Conservation (phyloP, 1,140 invertebrate species). For the Leucophenga varia region DNA sequence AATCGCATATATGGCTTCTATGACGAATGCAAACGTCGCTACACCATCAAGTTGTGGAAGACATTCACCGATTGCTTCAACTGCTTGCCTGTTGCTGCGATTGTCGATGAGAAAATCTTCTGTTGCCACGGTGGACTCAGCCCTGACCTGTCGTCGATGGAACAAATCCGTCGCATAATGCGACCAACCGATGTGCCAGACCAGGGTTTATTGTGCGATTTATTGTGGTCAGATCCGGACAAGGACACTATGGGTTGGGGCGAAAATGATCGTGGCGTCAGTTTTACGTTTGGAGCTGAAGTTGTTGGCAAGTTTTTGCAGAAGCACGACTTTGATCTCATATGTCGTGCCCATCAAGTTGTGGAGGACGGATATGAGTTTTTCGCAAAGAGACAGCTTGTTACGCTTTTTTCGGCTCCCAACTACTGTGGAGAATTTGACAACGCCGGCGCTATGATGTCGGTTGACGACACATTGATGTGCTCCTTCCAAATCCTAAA, state of each 20-base stretch:
- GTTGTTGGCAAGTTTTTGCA: conserved; percentile 92
- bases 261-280: conserved; percentile 94
- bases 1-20: conserved; percentile 97
- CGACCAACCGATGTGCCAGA: conserved; percentile 90
- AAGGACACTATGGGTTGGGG: conserved; percentile 90
- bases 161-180: conserved; percentile 88
- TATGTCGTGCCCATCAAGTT: conserved; percentile 96
- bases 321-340: conserved; percentile 94
- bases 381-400: conserved; percentile 95
- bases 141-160: conserved; percentile 89
- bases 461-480: conserved; percentile 98
- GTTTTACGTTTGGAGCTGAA: conserved; percentile 93
- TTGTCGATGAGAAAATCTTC: conserved; percentile 98
- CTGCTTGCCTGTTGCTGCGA: conserved; percentile 93
- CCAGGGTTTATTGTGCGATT: conserved; percentile 91
- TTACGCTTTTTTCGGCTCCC: conserved; percentile 95
- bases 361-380: conserved; percentile 99
- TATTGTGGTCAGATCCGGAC: conserved; percentile 97
- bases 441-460: conserved; percentile 98
- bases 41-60: conserved; percentile 98
- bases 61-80: conserved; percentile 99
- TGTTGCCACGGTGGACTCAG: conserved; percentile 94
- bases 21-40: conserved; percentile 94
- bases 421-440: conserved; percentile 99
- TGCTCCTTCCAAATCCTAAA: conserved; percentile 98